A percentile compares a stretch with the other conserved stretches of the same genome.
These are phyloP conservation scores for Parthenolecanium corni DNA, from an alignment of 2,888 invertebrate genomes.

Conservation along the genomic window DNA sequence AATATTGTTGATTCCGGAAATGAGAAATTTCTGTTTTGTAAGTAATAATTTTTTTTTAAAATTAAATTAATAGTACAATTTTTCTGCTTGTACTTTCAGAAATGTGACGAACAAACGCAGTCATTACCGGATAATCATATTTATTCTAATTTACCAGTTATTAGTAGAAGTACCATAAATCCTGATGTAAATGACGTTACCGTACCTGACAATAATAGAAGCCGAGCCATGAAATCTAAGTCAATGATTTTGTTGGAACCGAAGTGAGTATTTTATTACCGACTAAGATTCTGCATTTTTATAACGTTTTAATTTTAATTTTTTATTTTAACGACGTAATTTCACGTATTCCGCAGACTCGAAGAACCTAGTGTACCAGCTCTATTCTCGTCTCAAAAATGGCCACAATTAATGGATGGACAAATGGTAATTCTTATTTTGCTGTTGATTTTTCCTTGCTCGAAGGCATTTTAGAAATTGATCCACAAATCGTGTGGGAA, in stretches of 20 bases:
- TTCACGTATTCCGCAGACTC: slow-evolving; percentile 26
- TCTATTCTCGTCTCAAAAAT: slow-evolving; percentile 35
- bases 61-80: not conserved
- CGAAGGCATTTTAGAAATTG: too few relatives aligned
- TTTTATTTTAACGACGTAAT: too few relatives aligned
- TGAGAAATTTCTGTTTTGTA: too few relatives aligned
- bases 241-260: slow-evolving; percentile 19
- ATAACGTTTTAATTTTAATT: slow-evolving; percentile 1
- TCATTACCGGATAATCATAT: slow-evolving; percentile 1
- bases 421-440: slow-evolving; percentile 37
- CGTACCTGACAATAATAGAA: not conserved
- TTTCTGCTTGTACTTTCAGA: not conserved
- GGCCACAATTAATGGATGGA: slow-evolving; percentile 40
- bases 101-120: slow-evolving; percentile 14
- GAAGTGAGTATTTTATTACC: slow-evolving; percentile 11
- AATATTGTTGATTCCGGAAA: too few relatives aligned
- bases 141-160: slow-evolving; percentile 20
- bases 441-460: too few relatives aligned
- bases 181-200: slow-evolving; percentile 12
- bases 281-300: not conserved
- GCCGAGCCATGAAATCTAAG: slow-evolving; percentile 16
- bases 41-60: too few relatives aligned
- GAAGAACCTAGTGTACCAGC: slow-evolving; percentile 20
- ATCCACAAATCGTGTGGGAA: too few relatives aligned
- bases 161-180: slow-evolving; percentile 5